Percentiles rank a stretch among this genome's conserved stretches.
Evolutionary conservation across 2,797 vertebrate genomes (phyloP).

Genomic region (Apogon hyalosoma): DNA sequence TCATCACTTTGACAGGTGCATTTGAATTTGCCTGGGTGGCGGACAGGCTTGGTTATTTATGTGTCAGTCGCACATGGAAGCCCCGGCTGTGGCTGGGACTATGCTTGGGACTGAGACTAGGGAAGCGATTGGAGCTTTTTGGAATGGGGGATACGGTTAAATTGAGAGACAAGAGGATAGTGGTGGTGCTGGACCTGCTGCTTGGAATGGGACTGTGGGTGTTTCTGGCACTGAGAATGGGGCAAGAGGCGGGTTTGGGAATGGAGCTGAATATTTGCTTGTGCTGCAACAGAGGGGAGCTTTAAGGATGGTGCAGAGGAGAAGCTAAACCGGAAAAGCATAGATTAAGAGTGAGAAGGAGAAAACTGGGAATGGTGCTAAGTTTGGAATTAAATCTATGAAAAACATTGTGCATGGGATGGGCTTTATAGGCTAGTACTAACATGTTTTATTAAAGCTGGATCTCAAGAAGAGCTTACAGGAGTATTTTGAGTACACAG

Average conservation of each 20-base stretch:
- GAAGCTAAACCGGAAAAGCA: not conserved
- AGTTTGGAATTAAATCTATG: not conserved
- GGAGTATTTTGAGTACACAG: constrained; percentile 19
- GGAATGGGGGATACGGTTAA: constrained; percentile 27
- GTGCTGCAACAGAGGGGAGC: constrained; percentile 6
- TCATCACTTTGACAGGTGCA: constrained; percentile 99
- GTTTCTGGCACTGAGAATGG: constrained; percentile 1
- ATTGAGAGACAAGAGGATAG: constrained; percentile 23
- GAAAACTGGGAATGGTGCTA: not conserved
- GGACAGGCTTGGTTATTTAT: constrained; percentile 99
- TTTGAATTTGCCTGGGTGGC: constrained; percentile 99
- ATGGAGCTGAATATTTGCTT: constrained; percentile 1
- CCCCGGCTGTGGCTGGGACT: constrained; percentile 78
- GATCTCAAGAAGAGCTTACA: constrained; percentile 11
- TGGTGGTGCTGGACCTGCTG: constrained; percentile 25
- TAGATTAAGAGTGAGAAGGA: constrained; percentile 6
- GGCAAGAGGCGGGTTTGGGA: not conserved
- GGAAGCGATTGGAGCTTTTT: constrained; percentile 55
- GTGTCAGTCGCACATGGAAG: constrained; percentile 95
- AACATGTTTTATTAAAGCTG: constrained; percentile 13
- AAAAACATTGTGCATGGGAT: not conserved
- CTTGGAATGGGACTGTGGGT: constrained; percentile 5
- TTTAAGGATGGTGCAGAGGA: not conserved
- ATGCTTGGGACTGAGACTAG: constrained; percentile 60
- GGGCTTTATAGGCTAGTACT: not conserved